These are phyloP conservation scores for Cyphomyrus plagiostoma DNA, from an alignment of 2,113 vertebrate species.

Conservation along the genomic window DNA sequence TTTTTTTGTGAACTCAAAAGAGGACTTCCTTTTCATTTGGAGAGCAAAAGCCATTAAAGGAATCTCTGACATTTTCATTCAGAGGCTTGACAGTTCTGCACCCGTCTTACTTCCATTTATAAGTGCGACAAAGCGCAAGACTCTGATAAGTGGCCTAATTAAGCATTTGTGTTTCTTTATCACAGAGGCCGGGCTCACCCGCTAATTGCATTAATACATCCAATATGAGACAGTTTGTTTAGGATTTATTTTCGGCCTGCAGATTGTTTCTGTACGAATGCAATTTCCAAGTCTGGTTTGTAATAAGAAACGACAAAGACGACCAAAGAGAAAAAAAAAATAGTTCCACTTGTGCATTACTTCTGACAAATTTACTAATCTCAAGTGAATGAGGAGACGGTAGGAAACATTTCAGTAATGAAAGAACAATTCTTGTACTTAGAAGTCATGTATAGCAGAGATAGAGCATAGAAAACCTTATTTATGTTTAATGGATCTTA, in stretches of 20 bases:
- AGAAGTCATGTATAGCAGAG: not conserved
- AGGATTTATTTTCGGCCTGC: conserved; percentile 9
- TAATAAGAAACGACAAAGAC: not conserved
- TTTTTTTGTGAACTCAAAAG: conserved; percentile 3
- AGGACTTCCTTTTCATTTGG: conserved; percentile 14
- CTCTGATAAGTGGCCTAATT: conserved; percentile 16
- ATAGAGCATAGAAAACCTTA: not conserved
- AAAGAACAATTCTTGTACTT: not conserved
- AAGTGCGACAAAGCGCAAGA: conserved; percentile 7
- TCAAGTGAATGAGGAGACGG: not conserved
- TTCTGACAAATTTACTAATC: conserved; percentile 3
- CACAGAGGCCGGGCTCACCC: not conserved
- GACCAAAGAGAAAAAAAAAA: not conserved
- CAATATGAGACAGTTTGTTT: not conserved
- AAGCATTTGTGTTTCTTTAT: conserved; percentile 18
- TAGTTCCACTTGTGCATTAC: not conserved
- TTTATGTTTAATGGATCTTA: not conserved
- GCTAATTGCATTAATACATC: conserved; percentile 17
- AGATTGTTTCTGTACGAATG: conserved; percentile 7
- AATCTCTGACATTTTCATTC: conserved; percentile 19
- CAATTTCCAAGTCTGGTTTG: conserved; percentile 2
- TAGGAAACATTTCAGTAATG: not conserved
- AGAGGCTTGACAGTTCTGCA: conserved; percentile 1
- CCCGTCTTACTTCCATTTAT: conserved; percentile 7
- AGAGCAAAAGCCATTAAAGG: conserved; percentile 4